Conservation (phyloP, 1,140 invertebrate species). For the Danaus plexippus region DNA sequence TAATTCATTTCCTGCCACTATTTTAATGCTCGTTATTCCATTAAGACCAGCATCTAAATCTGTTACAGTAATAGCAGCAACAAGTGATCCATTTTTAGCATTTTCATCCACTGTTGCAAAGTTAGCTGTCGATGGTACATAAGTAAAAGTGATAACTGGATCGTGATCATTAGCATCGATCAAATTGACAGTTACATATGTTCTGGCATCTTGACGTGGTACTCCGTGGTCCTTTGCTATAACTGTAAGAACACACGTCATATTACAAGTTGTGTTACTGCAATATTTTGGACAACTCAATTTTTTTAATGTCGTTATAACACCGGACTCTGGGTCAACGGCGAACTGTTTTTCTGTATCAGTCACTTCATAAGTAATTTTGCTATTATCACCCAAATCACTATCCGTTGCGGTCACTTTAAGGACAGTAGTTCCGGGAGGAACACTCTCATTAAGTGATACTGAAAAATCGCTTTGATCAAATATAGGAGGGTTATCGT, state of each 20-base stretch:
- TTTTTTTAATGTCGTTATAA: conserved; percentile 85
- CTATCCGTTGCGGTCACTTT: conserved; percentile 93
- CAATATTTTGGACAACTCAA: conserved; percentile 82
- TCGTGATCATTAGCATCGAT: conserved; percentile 96
- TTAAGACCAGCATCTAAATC: conserved; percentile 93
- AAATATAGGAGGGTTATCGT: conserved; percentile 95
- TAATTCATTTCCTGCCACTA: conserved; percentile 90
- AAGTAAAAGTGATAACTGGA: conserved; percentile 91
- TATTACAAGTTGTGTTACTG: conserved; percentile 78
- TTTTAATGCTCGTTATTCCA: conserved; percentile 87
- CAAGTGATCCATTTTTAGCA: conserved; percentile 88
- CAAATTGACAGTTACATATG: conserved; percentile 95
- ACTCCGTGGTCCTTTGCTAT: conserved; percentile 93
- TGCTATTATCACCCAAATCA: conserved; percentile 93
- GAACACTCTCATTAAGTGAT: conserved; percentile 91
- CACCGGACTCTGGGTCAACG: conserved; percentile 90
- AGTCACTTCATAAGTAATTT: conserved; percentile 90
- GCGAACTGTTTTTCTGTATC: conserved; percentile 89
- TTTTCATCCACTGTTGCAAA: conserved; percentile 96
- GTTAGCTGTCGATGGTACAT: conserved; percentile 85
- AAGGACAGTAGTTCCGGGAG: conserved; percentile 87
- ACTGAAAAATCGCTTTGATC: conserved; percentile 94
- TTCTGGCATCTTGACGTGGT: conserved; percentile 90
- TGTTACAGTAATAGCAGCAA: conserved; percentile 93
- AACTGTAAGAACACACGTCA: conserved; percentile 95